Evolutionary conservation across 2,888 invertebrate genomes (phyloP), one percentile per base, ranked within the genome.

Genomic region (Ceramica pisi): DNA sequence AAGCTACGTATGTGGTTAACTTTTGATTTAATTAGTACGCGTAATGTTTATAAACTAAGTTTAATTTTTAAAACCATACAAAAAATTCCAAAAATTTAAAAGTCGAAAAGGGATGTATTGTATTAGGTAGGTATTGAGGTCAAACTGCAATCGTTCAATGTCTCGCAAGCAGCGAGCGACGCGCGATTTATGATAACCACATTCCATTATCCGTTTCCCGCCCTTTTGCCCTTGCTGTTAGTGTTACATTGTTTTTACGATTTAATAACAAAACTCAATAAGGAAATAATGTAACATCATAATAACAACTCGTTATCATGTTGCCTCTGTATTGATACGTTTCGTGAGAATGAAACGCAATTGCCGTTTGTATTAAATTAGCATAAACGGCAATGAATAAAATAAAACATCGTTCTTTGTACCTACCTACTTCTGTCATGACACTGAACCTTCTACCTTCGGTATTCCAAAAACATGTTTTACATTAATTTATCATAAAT

Each of bases 221-320:
- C 81, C 82, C 75, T 80, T 78, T 81, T 82, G 78, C 76, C 79
- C 79, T 83, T 80, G 71, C 68, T 61, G 72, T 48, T 64, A 70
- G 59, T 63, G 72, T 53, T 67, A 70, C 63, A 62, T 63, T 67
- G 60, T 78, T 67, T 71, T 65, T 55, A 66, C 56, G 31, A 64
- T 75, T 67, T 64, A 68, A 75, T 64, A 80, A 60, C 59, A 53
- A 70, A 67, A 68, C 75, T 59, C 63, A 75, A 75, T 76, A 76
- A 69, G 84, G 83, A 81, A 83, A 86, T 81, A 74, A 79, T 72
- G 69, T 61, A 72, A 67, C 10, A 56, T 23, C 26, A 38, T 62
- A 77, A 69, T 75, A 75, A 65, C 48, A 65, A 62, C 55, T 46
- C 10, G 26, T 67, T 78, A 78, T 63, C 73, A 72, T 71, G 14